Evolutionary conservation across 2,113 vertebrate species (phyloP).

Genomic region (Gnathonemus longibarbis): DNA sequence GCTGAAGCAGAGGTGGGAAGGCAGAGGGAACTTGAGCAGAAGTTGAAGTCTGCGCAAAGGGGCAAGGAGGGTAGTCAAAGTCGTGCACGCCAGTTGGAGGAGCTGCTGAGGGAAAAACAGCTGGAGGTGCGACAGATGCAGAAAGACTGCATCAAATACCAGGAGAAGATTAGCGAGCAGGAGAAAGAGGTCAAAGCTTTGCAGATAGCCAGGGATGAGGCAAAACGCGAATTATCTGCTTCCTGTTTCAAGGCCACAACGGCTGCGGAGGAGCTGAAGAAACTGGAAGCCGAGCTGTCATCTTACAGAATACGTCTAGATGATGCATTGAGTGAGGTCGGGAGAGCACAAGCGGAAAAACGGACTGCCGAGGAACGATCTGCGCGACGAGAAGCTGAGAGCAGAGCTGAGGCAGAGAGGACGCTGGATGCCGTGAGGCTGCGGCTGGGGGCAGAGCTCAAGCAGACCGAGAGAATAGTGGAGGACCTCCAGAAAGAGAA

Average conservation of each 20-base stretch:
- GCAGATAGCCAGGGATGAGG: conserved; percentile 65
- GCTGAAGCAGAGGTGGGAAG: conserved; percentile 64
- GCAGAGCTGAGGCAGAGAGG: conserved; percentile 74
- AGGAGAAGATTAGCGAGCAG: conserved; percentile 82
- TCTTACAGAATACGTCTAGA: conserved; percentile 63
- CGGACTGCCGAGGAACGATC: conserved; percentile 49
- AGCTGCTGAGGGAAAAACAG: conserved; percentile 88
- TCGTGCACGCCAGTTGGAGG: conserved; percentile 79
- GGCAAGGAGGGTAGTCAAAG: conserved; percentile 66
- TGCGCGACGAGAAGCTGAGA: conserved; percentile 56
- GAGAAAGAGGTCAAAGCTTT: conserved; percentile 73
- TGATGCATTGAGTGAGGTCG: conserved; percentile 68
- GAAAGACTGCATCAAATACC: conserved; percentile 81
- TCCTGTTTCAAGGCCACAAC: conserved; percentile 51
- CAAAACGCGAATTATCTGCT: conserved; percentile 62
- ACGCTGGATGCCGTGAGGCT: conserved; percentile 76
- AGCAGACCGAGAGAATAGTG: conserved; percentile 72
- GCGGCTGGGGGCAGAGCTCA: conserved; percentile 68
- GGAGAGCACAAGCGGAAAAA: conserved; percentile 66
- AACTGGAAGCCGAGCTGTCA: conserved; percentile 62
- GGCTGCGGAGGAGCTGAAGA: conserved; percentile 57
- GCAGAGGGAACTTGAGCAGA: conserved; percentile 74
- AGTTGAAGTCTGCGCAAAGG: conserved; percentile 69
- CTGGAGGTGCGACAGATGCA: conserved; percentile 88
- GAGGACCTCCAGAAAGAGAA: conserved; percentile 66